Evolutionary conservation across 2,113 vertebrate genomes (phyloP), one percentile per base, ranked within the genome.

Genomic region (Colinus virginianus): DNA sequence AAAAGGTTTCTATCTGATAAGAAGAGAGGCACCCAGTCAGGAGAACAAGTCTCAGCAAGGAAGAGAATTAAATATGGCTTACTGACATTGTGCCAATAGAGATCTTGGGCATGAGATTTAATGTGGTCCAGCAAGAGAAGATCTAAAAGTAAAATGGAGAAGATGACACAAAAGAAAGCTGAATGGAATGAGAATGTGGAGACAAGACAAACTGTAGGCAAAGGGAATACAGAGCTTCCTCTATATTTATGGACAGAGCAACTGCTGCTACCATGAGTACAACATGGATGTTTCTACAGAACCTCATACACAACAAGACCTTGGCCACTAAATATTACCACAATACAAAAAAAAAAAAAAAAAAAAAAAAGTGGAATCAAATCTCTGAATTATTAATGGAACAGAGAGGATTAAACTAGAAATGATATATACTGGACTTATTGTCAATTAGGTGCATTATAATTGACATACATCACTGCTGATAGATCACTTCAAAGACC

Each of bases 51-150:
- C 68, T 79, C 56, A 51, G 55, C 46, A 85, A 42, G 71, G 79
- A 67, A 46, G 13, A 10, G 16, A 66, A 86, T 11, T 25, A 12
- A 88, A 38, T 2, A 15, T 5, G 67, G 32, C 25, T 77, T 2
- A 0, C 25, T 62, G n/a, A 45, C 7, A 71, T 66, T 11, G 6
- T 61, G 55, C 34, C 0, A 0, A 3, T 6, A 9, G 49, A 69
- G 38, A 34, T 62, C 3, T 0, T 5, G 23, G 53, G 43, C 64
- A 56, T 14, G 16, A 70, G 34, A 64, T 79, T 64, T n/a, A 18
- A 22, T 5, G 15, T 2, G 11, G 32, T 53, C 38, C 56, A 68
- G 32, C 0, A 1, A 62, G 11, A 66, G 45, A 67, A 7, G 45
- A 78, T 5, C 9, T 5, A 36, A 32, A 28, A 53, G 13, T 53